These are phyloP conservation scores for Conopomorpha cramerella DNA, from an alignment of 1,140 invertebrate genomes.

Conservation along the genomic window DNA sequence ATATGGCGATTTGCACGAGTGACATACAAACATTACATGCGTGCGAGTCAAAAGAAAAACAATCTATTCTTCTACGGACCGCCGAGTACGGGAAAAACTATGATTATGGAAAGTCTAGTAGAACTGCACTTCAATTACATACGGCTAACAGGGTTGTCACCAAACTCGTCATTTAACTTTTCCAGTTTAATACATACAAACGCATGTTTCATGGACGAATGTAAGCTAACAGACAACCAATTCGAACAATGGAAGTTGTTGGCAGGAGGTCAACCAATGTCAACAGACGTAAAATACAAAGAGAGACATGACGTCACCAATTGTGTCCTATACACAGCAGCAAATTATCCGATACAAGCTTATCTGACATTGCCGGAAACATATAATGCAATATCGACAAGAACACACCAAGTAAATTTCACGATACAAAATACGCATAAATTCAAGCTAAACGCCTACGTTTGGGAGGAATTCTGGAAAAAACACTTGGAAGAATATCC, in stretches of 20 bases:
- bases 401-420: no score
- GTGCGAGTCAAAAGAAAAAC: constrained; percentile 12
- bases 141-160: constrained; percentile 12
- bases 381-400: no score
- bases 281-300: constrained; percentile 21
- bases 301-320: constrained; percentile 8
- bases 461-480: no score
- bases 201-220: constrained; percentile 25
- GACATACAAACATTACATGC: constrained; percentile 10
- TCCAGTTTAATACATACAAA: constrained; percentile 12
- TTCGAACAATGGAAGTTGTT: constrained; percentile 25
- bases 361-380: no score
- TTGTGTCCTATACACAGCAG: constrained; percentile 9
- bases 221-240: constrained; percentile 27
- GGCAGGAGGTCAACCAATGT: constrained; percentile 11
- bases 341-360: constrained; percentile 17
- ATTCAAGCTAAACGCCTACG: no score
- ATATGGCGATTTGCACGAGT: constrained; percentile 6
- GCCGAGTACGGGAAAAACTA: constrained; percentile 16
- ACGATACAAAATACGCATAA: no score
- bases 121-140: constrained; percentile 10
- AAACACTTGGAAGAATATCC: no score
- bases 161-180: constrained; percentile 17
- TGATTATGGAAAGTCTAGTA: constrained; percentile 15
- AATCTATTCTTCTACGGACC: constrained; percentile 17